phyloP scores from a whole-genome alignment of 1,140 invertebrate genomes.

The Aphidius gifuensis region DNA sequence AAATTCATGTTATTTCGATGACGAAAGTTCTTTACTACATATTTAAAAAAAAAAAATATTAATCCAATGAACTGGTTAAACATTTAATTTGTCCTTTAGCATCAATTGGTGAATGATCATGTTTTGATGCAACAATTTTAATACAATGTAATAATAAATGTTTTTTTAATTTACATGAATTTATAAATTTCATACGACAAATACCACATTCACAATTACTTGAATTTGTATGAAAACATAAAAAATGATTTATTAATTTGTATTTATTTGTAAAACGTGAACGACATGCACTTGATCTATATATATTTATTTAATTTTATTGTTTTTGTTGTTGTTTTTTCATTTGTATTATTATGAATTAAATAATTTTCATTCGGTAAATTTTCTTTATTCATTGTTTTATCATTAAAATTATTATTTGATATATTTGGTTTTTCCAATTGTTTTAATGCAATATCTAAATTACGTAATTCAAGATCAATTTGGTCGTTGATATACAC shows the following conservation, averaged over 20 bases:
- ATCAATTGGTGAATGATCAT: slow-evolving; percentile 16
- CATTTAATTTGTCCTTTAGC: not conserved
- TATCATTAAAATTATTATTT: not conserved
- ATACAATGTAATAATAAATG: slow-evolving; percentile 15
- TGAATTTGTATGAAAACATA: slow-evolving; percentile 7
- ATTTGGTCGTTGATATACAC: not conserved
- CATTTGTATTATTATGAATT: not conserved
- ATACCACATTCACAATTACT: slow-evolving; percentile 2
- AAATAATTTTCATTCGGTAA: not conserved
- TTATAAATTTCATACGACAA: not conserved
- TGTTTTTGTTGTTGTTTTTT: not conserved
- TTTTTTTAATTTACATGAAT: not conserved
- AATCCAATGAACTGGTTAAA: too few relatives aligned
- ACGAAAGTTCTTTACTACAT: slow-evolving; percentile 14
- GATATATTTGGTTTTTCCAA: not conserved
- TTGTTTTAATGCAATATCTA: slow-evolving; percentile 17
- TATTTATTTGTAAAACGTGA: slow-evolving; percentile 14
- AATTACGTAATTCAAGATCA: slow-evolving; percentile 21
- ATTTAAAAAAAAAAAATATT: too few relatives aligned
- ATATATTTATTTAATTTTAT: not conserved
- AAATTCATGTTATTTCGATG: slow-evolving; percentile 8
- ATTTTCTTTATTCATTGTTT: not conserved
- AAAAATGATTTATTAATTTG: slow-evolving; percentile 9
- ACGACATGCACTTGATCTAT: slow-evolving; percentile 12
- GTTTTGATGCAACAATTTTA: not conserved